These are phyloP conservation scores for Spheniscus humboldti DNA, from an alignment of 2,797 vertebrate genomes.

Conservation along the genomic window DNA sequence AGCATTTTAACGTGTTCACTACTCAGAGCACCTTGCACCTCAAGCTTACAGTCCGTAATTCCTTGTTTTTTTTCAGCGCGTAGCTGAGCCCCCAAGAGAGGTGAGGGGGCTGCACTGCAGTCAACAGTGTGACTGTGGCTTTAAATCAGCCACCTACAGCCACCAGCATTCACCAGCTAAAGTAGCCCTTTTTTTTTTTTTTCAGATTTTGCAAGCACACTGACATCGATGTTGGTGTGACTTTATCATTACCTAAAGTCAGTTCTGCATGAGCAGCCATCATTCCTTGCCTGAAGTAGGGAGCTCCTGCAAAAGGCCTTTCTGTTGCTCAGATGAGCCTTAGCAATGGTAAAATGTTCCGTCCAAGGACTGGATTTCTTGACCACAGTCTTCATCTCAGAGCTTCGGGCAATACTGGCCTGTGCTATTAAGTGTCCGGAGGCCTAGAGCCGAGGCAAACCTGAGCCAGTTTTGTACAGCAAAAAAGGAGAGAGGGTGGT, in stretches of 20 bases:
- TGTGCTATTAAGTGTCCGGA: not conserved
- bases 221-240: not conserved
- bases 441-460: not conserved
- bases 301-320: not conserved
- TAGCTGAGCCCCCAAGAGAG: not conserved
- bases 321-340: not conserved
- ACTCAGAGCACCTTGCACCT: not conserved
- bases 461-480: not conserved
- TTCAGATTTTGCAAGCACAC: not conserved
- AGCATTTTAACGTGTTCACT: not conserved
- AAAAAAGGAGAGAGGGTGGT: not conserved
- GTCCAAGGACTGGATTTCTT: not conserved
- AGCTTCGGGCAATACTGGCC: not conserved
- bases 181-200: accelerated
- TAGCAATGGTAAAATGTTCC: not conserved
- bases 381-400: not conserved
- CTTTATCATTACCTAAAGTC: not conserved
- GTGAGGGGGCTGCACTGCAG: not conserved
- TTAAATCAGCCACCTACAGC: not conserved
- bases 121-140: not conserved
- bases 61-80: not conserved
- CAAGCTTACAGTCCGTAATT: not conserved
- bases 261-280: not conserved
- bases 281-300: not conserved
- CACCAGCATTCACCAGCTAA: not conserved